Evolutionary conservation across 2,888 invertebrate species (phyloP), one percentile per base, ranked within the genome.

Genomic region (Cerastoderma edule): DNA sequence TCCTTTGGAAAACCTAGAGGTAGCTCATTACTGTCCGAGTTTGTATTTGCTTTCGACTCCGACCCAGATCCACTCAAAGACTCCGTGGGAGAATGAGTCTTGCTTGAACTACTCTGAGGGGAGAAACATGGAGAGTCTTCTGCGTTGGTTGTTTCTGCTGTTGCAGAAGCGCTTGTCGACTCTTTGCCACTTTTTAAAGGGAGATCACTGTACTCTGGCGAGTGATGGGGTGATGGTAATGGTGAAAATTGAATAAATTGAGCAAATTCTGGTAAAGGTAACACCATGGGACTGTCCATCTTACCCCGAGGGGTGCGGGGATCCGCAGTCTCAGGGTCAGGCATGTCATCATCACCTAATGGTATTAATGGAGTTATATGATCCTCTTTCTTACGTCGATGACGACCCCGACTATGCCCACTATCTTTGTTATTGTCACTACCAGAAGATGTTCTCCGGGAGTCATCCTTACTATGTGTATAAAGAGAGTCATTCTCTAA

Each of bases 191-290:
- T 75, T 28, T 73, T 72, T n/a, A 54, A 63, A 8, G 83, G 78
- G 67, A 85, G 85, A 73, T 79, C 72, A 75, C 74, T 74, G 54
- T 77, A 71, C 66, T 80, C 81, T 24, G 83, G 83, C 50, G 85
- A 83, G 64, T 65, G 74, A 72, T 85, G 85, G 53, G 88, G 88
- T 30, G 89, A 88, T 44, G 84, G 78, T 64, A 77, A 64, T 32
- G 82, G 79, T 57, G 82, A 77, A 75, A 82, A 79, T 56, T 82
- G 85, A 67, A 83, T 81, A 78, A 74, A 83, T 80, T 84, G 79
- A 24, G 97, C 98, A 92, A 98, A 98, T 93, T 96, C 96, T 50
- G 98, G 98, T 87, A 98, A 93, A 28, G 98, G 97, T 88, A 98
- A 94, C 88, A 96, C 96, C 93, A 97, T 94, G 39, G 97, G 96